Evolutionary conservation across 1,140 invertebrate genomes (phyloP).

Genomic region (Carcinoscorpius rotundicauda): DNA sequence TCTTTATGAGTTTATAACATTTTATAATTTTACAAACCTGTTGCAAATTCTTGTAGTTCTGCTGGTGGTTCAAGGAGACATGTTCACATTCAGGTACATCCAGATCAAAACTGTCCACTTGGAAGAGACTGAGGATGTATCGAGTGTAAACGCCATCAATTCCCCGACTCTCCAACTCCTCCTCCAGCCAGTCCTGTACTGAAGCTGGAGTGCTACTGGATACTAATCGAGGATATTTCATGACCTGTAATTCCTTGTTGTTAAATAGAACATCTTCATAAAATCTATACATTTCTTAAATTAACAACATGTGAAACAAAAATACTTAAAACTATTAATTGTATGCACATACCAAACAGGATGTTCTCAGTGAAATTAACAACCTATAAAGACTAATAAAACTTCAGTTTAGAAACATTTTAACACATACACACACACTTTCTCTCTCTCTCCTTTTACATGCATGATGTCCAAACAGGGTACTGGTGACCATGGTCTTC

Average conservation of each 20-base stretch:
- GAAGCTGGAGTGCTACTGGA: constrained; percentile 31
- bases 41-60: constrained; percentile 5
- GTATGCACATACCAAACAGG: too few relatives aligned
- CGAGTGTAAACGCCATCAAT: constrained; percentile 47
- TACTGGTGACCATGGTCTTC: too few relatives aligned
- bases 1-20: not conserved
- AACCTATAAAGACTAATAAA: too few relatives aligned
- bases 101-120: constrained; percentile 28
- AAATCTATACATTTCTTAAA: too few relatives aligned
- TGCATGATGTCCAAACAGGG: too few relatives aligned
- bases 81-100: constrained; percentile 19
- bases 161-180: constrained; percentile 44
- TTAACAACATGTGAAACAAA: too few relatives aligned
- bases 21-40: not conserved
- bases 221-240: constrained; percentile 10
- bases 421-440: too few relatives aligned
- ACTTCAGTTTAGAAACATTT: too few relatives aligned
- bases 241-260: not conserved
- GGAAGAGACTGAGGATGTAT: constrained; percentile 44
- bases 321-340: too few relatives aligned
- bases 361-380: too few relatives aligned
- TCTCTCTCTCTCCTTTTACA: too few relatives aligned
- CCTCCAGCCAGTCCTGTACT: constrained; percentile 44
- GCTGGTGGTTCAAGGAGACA: not conserved
- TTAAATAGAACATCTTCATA: too few relatives aligned